Evolutionary conservation across 2,888 invertebrate genomes (phyloP).

Genomic region (Palloptera scutellata): DNA sequence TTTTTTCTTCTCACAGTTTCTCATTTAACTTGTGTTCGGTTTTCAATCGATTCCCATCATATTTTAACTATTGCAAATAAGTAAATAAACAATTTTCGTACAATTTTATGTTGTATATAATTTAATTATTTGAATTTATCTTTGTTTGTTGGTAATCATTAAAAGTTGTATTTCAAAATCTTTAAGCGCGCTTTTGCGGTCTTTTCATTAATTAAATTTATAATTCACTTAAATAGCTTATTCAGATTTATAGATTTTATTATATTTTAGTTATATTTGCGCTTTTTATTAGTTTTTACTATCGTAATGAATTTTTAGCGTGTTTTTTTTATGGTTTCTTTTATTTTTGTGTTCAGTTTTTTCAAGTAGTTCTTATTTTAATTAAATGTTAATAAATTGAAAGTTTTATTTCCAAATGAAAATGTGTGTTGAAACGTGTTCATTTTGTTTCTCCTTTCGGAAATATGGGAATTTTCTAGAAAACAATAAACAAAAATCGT

Average conservation of each 20-base stretch:
- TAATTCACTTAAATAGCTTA: neutral
- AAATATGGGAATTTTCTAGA: slow-evolving; percentile 4
- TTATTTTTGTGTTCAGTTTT: slow-evolving; percentile 30
- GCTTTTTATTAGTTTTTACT: neutral
- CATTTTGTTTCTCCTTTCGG: neutral
- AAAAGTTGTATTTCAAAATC: slow-evolving; percentile 32
- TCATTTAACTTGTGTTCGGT: neutral
- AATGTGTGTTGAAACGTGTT: neutral
- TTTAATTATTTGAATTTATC: slow-evolving; percentile 32
- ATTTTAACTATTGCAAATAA: too few species aligned
- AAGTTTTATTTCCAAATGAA: neutral
- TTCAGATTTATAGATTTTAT: neutral
- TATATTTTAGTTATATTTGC: neutral
- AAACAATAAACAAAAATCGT: neutral
- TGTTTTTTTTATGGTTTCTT: slow-evolving; percentile 2
- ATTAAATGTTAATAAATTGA: neutral
- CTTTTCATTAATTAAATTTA: neutral
- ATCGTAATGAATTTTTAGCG: slow-evolving; percentile 42
- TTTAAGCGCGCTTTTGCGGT: slow-evolving; percentile 12
- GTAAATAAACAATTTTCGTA: slow-evolving; percentile 33
- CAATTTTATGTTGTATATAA: slow-evolving; percentile 40
- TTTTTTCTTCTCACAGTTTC: neutral
- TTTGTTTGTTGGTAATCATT: neutral
- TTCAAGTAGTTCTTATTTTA: slow-evolving; percentile 2
- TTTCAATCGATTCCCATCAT: too few species aligned